Evolutionary conservation across 2,113 vertebrate species (phyloP).

Genomic region (Pavo muticus): DNA sequence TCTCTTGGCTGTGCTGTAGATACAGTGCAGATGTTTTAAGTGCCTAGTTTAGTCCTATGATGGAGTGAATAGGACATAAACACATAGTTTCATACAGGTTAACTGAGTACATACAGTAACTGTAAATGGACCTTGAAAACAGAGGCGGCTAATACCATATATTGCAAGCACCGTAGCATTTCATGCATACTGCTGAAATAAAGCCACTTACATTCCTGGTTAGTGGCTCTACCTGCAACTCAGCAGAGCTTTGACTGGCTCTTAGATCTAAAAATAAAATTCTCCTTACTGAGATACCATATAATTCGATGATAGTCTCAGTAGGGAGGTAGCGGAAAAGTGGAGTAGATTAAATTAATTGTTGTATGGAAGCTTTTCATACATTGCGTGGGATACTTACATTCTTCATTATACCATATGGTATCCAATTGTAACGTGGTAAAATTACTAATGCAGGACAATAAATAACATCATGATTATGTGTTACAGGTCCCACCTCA

Average conservation of each 20-base stretch:
- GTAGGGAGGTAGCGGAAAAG: not conserved
- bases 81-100: not conserved
- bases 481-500: conserved; percentile 28
- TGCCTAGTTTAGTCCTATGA: not conserved
- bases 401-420: conserved; percentile 19
- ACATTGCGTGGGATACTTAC: not conserved
- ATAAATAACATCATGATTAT: conserved; percentile 57
- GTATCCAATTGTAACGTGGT: conserved; percentile 24
- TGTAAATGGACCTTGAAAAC: not conserved
- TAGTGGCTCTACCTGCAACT: not conserved
- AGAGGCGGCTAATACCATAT: not conserved
- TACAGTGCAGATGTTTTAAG: not conserved
- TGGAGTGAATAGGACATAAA: not conserved
- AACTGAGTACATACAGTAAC: not conserved
- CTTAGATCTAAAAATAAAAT: conserved; percentile 33
- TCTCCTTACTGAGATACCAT: not conserved
- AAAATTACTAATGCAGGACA: conserved; percentile 52
- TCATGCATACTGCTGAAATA: not conserved
- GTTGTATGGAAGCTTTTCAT: conserved; percentile 2
- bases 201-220: not conserved
- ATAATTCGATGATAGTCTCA: not conserved
- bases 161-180: not conserved
- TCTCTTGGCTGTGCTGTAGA: not conserved
- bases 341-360: not conserved
- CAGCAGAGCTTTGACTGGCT: not conserved